Conservation (phyloP, 92 coral and sea anemone species). For the Zoanthus solanderi region DNA sequence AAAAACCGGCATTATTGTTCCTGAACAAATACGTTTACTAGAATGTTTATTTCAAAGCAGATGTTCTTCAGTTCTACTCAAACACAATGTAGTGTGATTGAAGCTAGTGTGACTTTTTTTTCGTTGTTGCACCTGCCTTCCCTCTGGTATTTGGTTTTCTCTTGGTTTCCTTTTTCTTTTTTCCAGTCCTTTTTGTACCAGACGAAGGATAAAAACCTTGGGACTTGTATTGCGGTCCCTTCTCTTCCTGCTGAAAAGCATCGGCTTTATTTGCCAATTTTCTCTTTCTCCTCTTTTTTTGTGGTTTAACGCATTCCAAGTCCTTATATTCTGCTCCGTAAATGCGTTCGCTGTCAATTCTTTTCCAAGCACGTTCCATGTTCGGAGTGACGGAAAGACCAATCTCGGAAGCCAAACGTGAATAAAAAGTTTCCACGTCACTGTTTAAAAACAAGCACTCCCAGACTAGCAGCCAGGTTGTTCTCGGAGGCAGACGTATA, state of each 20-base stretch:
- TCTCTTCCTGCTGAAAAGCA: neutral
- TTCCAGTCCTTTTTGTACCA: neutral
- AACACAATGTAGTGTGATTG: too few relatives aligned
- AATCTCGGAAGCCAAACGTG: conserved; percentile 31
- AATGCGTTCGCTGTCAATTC: conserved; percentile 38
- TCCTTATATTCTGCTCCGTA: conserved; percentile 43
- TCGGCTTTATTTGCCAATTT: neutral
- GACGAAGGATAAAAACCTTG: neutral
- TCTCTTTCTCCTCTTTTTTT: neutral
- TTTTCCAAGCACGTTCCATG: conserved; percentile 42
- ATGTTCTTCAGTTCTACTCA: too few relatives aligned
- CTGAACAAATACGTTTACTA: too few relatives aligned
- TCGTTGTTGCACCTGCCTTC: too few relatives aligned
- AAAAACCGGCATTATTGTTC: too few relatives aligned
- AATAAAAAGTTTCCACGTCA: conserved; percentile 46
- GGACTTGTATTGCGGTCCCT: neutral
- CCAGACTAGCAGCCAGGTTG: conserved; percentile 56
- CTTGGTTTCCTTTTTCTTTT: neutral
- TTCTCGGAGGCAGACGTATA: conserved; percentile 49
- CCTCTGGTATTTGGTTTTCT: too few relatives aligned
- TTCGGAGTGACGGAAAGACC: conserved; percentile 30
- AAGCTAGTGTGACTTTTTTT: too few relatives aligned
- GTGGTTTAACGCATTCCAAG: neutral
- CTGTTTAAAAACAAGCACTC: conserved; percentile 57
- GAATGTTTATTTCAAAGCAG: too few relatives aligned